A percentile compares a stretch with the other conserved stretches of the same genome.
phyloP scores from a whole-genome alignment of 2,888 invertebrate genomes.

The Ametastegia equiseti region DNA sequence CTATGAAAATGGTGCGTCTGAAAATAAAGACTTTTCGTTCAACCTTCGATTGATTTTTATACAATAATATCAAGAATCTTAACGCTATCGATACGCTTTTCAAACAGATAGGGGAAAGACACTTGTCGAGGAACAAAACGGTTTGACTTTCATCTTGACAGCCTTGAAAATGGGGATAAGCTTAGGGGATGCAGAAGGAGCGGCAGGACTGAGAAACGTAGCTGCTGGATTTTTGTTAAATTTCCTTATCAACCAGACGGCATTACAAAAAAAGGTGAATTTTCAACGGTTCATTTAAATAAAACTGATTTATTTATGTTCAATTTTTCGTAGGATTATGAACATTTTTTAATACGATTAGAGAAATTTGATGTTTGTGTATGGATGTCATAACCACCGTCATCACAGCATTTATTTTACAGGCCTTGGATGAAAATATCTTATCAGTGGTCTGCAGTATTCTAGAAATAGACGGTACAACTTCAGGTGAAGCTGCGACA shows the following conservation, averaged over 20 bases:
- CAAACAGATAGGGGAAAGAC: slow-evolving; percentile 68
- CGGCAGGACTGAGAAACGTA: slow-evolving; percentile 80
- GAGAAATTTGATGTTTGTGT: neutral
- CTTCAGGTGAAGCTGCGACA: slow-evolving; percentile 76
- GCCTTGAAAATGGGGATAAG: slow-evolving; percentile 63
- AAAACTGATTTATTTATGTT: neutral
- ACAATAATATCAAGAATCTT: slow-evolving; percentile 2
- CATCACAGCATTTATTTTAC: slow-evolving; percentile 50
- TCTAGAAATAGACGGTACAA: slow-evolving; percentile 73
- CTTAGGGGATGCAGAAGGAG: slow-evolving; percentile 61
- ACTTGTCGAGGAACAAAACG: slow-evolving; percentile 74
- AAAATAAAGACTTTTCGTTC: slow-evolving; percentile 72
- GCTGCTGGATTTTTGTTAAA: slow-evolving; percentile 88
- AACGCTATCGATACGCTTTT: slow-evolving; percentile 25
- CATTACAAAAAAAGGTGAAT: slow-evolving; percentile 79
- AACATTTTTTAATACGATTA: neutral
- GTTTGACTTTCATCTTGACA: slow-evolving; percentile 74
- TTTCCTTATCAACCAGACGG: slow-evolving; percentile 86
- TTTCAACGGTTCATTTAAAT: neutral
- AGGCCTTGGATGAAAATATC: slow-evolving; percentile 76
- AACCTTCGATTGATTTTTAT: neutral
- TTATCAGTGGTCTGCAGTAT: slow-evolving; percentile 76
- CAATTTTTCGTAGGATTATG: neutral
- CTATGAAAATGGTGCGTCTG: slow-evolving; percentile 88
- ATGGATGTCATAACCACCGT: neutral